phyloP scores from a whole-genome alignment of 2,888 invertebrate species.

The Acanthopleura granulata region DNA sequence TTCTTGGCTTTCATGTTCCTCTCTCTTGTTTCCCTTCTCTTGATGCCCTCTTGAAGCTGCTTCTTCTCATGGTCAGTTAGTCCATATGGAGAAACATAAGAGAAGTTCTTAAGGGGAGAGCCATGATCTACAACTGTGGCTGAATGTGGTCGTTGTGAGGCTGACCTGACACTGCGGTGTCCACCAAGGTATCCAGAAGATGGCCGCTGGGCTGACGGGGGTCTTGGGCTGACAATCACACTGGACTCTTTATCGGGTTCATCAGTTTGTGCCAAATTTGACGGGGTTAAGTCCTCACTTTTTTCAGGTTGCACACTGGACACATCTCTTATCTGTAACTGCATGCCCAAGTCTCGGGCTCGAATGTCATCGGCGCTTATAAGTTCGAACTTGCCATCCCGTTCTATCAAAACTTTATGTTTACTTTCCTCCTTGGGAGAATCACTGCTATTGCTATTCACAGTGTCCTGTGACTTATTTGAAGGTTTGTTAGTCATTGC shows the following conservation, averaged over 20 bases:
- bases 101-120: conserved; percentile 38
- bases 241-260: background rate
- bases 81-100: conserved; percentile 63
- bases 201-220: background rate
- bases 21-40: conserved; percentile 33
- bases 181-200: background rate
- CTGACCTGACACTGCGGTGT: background rate
- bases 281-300: background rate
- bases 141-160: background rate
- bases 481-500: conserved; percentile 16
- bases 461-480: conserved; percentile 11
- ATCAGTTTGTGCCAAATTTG: background rate
- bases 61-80: conserved; percentile 53
- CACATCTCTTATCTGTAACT: conserved; percentile 3
- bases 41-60: conserved; percentile 21
- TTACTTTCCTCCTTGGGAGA: conserved; percentile 33
- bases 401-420: conserved; percentile 62
- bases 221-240: background rate
- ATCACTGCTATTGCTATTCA: conserved; percentile 22
- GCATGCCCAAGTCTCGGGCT: conserved; percentile 40
- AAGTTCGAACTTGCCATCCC: conserved; percentile 63
- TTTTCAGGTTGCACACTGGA: background rate
- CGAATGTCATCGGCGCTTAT: conserved; percentile 57
- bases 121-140: conserved; percentile 22
- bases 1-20: conserved; percentile 43